These are phyloP conservation scores for Amphiura filiformis DNA, from an alignment of 35 echinoderm and acorn worm species.

Conservation along the genomic window DNA sequence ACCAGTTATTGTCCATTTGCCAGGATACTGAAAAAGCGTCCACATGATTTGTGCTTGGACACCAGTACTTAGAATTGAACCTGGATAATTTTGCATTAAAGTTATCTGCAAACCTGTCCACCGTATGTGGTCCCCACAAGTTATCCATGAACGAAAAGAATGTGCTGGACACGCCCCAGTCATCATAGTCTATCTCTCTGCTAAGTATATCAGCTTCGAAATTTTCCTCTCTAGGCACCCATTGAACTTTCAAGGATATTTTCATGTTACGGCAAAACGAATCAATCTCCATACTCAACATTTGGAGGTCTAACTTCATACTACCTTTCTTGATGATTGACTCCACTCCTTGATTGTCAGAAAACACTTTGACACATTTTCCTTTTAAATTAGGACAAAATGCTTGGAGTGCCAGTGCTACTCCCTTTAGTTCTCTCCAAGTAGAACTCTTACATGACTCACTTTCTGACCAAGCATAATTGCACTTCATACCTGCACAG, in stretches of 20 bases:
- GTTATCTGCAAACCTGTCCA: constrained; percentile 53
- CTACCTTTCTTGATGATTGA: constrained; percentile 21
- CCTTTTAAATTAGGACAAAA: not conserved
- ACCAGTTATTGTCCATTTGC: constrained; percentile 16
- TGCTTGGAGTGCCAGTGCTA: not conserved
- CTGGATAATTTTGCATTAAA: not conserved
- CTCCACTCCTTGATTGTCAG: constrained; percentile 26
- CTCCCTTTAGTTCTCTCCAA: constrained; percentile 32
- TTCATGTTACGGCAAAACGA: constrained; percentile 14
- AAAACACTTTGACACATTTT: constrained; percentile 17
- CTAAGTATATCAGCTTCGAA: constrained; percentile 39
- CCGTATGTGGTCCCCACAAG: constrained; percentile 40
- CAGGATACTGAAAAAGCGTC: constrained; percentile 42
- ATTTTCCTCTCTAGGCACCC: constrained; percentile 44
- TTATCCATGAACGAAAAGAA: constrained; percentile 18
- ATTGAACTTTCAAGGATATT: constrained; percentile 23
- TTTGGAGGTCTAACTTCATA: constrained; percentile 29
- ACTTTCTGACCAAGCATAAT: not conserved
- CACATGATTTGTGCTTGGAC: not conserved
- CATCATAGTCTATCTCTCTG: constrained; percentile 31
- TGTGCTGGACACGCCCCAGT: constrained; percentile 23
- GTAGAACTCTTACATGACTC: not conserved
- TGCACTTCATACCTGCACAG: not conserved
- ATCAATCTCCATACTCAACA: constrained; percentile 1
- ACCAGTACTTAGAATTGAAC: constrained; percentile 41